Conservation (phyloP, 1,140 invertebrate genomes). For the Zaprionus tsacasi region DNA sequence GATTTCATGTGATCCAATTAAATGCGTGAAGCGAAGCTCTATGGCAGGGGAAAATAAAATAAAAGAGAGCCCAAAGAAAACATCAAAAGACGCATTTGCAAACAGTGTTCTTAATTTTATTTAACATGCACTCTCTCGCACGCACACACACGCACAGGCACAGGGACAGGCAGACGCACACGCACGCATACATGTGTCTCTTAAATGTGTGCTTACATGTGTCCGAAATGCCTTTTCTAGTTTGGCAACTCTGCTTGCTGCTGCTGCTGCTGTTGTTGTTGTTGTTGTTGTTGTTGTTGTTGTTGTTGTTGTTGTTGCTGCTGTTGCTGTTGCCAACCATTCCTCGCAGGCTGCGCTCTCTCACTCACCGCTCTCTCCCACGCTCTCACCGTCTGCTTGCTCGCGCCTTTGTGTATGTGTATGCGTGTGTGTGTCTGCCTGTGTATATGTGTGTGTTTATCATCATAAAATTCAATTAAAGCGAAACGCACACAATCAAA, state of each 20-base stretch:
- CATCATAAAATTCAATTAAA: conserved; percentile 81
- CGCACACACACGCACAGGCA: conserved; percentile 4
- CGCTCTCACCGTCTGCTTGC: conserved; percentile 4
- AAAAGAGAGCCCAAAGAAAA: neutral
- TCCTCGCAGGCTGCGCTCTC: conserved; percentile 5
- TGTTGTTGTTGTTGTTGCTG: conserved; percentile 6
- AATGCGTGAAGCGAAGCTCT: neutral
- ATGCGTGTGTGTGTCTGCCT: conserved; percentile 42
- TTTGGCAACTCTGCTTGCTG: conserved; percentile 12
- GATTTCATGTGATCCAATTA: neutral
- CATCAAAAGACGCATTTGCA: neutral
- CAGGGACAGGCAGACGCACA: neutral
- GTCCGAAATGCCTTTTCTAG: conserved; percentile 31
- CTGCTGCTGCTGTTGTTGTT: neutral
- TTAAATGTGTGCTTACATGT: conserved; percentile 22
- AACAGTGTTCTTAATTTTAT: conserved; percentile 23
- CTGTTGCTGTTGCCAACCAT: conserved; percentile 5
- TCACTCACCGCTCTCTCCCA: neutral
- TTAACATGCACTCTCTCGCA: conserved; percentile 13
- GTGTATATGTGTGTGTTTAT: conserved; percentile 65
- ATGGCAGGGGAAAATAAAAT: neutral
- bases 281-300: conserved; percentile 3
- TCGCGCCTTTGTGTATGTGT: conserved; percentile 5
- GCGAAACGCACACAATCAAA: conserved; percentile 78
- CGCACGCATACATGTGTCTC: conserved; percentile 2